These are phyloP conservation scores for Porites lutea DNA, from an alignment of 64 coral and sea anemone genomes.

Conservation along the genomic window DNA sequence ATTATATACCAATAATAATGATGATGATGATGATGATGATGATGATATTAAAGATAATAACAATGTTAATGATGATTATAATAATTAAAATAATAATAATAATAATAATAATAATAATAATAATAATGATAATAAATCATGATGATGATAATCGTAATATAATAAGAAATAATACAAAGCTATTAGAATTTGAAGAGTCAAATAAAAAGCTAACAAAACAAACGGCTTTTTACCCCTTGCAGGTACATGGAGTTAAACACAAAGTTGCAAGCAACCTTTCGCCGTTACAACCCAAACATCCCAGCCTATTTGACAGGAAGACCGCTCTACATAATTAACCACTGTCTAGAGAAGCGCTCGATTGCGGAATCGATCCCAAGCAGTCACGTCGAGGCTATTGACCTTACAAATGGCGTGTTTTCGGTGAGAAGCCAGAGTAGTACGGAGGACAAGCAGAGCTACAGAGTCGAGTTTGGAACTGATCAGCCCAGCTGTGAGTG, in stretches of 20 bases:
- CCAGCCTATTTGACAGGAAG: slow-evolving; percentile 36
- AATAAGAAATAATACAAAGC: too few species aligned
- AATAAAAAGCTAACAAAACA: not conserved
- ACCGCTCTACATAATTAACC: slow-evolving; percentile 53
- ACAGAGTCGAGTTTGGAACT: slow-evolving; percentile 13
- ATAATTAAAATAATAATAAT: too few species aligned
- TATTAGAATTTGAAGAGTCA: not conserved
- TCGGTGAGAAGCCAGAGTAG: slow-evolving; percentile 41
- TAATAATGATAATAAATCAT: too few species aligned
- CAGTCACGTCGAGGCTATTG: slow-evolving; percentile 10
- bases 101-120: too few species aligned
- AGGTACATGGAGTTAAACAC: slow-evolving; percentile 71
- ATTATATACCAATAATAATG: too few species aligned
- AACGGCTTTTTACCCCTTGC: not conserved
- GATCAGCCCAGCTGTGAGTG: slow-evolving; percentile 36
- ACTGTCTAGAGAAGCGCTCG: slow-evolving; percentile 24
- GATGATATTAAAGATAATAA: too few species aligned
- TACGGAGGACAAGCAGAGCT: not conserved
- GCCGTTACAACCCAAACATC: slow-evolving; percentile 14
- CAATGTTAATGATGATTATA: too few species aligned
- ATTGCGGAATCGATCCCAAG: slow-evolving; percentile 30
- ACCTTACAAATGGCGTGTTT: slow-evolving; percentile 18
- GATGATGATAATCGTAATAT: too few species aligned
- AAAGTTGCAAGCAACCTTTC: slow-evolving; percentile 41
- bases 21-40: too few species aligned